Percentiles rank a stretch among this genome's conserved stretches.
Conservation (phyloP, 2,888 invertebrate species). For the Philopedon plagiatum region DNA sequence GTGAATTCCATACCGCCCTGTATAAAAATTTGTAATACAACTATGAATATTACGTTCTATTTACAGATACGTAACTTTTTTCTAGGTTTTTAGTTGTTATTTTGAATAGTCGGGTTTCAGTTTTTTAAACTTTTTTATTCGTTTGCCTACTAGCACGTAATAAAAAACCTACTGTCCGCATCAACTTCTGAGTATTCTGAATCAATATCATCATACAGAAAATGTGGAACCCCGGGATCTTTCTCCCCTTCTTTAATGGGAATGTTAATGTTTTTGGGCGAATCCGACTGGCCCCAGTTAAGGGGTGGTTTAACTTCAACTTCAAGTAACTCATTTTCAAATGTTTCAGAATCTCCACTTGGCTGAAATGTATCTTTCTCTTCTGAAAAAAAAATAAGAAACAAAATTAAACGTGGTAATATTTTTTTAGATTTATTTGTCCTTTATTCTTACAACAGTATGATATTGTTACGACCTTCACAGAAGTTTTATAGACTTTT, state of each 20-base stretch:
- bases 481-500: too few relatives aligned
- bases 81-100: too few relatives aligned
- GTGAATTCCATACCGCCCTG: too few relatives aligned
- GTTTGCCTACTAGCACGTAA: background rate
- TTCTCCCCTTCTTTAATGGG: constrained; percentile 58
- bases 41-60: too few relatives aligned
- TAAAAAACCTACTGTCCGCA: constrained; percentile 65
- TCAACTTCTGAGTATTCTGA: constrained; percentile 73
- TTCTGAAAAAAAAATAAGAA: constrained; percentile 57
- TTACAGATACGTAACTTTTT: too few relatives aligned
- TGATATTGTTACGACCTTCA: too few relatives aligned
- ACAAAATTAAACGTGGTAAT: too few relatives aligned
- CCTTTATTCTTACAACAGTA: too few relatives aligned
- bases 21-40: too few relatives aligned
- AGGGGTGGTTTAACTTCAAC: constrained; percentile 81
- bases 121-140: too few relatives aligned
- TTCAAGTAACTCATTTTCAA: constrained; percentile 94
- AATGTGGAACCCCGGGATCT: constrained; percentile 73
- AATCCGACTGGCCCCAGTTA: constrained; percentile 63
- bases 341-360: constrained; percentile 82
- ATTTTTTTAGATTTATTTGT: too few relatives aligned
- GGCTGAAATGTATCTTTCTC: constrained; percentile 77
- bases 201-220: constrained; percentile 74
- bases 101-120: too few relatives aligned
- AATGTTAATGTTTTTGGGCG: constrained; percentile 55